Evolutionary conservation across 2,888 invertebrate species (phyloP).

Genomic region (Conistra vaccinii): DNA sequence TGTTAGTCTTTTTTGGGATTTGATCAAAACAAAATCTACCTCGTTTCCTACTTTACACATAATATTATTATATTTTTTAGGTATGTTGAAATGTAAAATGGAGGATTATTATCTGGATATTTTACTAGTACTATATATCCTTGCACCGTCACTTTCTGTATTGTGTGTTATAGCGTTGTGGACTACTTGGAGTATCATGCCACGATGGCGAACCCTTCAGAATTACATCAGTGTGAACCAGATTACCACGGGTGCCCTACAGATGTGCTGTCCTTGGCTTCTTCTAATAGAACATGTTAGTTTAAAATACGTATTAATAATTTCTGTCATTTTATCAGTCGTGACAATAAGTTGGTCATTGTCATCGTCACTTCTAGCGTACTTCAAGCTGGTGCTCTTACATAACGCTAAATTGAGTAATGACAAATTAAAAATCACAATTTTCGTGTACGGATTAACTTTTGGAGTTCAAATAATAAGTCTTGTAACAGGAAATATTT

Average conservation of each 20-base stretch:
- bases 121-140: background rate
- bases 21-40: background rate
- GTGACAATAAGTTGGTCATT: slow-evolving; percentile 42
- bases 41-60: background rate
- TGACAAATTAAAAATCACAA: slow-evolving; percentile 5
- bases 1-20: background rate
- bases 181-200: slow-evolving; percentile 59
- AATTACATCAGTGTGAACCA: slow-evolving; percentile 61
- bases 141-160: slow-evolving; percentile 1
- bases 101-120: background rate
- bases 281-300: background rate
- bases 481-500: background rate
- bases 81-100: background rate
- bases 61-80: background rate
- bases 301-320: slow-evolving; percentile 5
- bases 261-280: slow-evolving; percentile 26
- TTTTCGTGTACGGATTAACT: slow-evolving; percentile 20
- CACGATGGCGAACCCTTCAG: slow-evolving; percentile 63
- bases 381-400: slow-evolving; percentile 58
- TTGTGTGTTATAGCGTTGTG: slow-evolving; percentile 41
- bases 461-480: slow-evolving; percentile 12
- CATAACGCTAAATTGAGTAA: slow-evolving; percentile 16
- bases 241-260: slow-evolving; percentile 57
- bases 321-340: slow-evolving; percentile 8
- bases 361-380: slow-evolving; percentile 52